Percentiles rank a stretch among this genome's conserved stretches.
These are phyloP conservation scores for Coenobita brevimanus DNA, from an alignment of 1,140 invertebrate genomes.

Conservation along the genomic window DNA sequence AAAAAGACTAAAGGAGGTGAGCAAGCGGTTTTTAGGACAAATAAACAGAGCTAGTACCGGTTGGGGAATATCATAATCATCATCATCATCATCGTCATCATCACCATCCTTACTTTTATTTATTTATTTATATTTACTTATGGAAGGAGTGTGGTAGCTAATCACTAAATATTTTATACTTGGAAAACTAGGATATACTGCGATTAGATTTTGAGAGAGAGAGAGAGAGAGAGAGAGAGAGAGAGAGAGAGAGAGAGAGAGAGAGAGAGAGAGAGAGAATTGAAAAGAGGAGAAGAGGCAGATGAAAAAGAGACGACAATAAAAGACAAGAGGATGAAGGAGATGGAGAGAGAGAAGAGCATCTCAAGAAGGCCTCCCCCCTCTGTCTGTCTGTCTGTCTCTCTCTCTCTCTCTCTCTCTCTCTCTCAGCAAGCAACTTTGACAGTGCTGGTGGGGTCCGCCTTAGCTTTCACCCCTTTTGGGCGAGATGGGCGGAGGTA, in stretches of 20 bases:
- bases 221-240: neutral
- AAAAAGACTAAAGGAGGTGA: too few relatives aligned
- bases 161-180: neutral
- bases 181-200: neutral
- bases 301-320: neutral
- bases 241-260: neutral
- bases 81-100: too few relatives aligned
- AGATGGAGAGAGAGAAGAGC: neutral
- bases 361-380: neutral
- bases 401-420: too few relatives aligned
- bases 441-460: too few relatives aligned
- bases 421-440: too few relatives aligned
- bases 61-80: too few relatives aligned
- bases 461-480: too few relatives aligned
- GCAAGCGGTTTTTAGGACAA: too few relatives aligned
- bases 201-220: too few relatives aligned
- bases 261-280: neutral
- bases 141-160: neutral
- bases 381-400: neutral
- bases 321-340: neutral
- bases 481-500: neutral
- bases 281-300: neutral
- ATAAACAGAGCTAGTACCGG: too few relatives aligned
- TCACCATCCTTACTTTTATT: too few relatives aligned
- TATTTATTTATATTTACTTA: too few relatives aligned